Conservation (phyloP, 2,888 invertebrate genomes). For the Crocallis elinguaria region DNA sequence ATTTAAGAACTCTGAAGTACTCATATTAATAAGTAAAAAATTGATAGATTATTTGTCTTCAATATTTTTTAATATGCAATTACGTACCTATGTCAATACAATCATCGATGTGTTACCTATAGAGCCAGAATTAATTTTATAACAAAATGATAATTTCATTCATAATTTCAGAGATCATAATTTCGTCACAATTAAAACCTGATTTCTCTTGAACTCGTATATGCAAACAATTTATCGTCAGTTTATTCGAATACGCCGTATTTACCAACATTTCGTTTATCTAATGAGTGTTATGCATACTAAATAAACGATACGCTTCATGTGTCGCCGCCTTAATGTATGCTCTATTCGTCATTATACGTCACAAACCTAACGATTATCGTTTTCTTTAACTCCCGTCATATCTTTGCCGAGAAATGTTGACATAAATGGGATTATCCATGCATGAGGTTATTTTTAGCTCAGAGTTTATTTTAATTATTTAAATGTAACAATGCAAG, state of each 20-base stretch:
- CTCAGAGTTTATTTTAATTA: neutral
- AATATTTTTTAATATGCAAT: too few species aligned
- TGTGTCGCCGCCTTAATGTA: neutral
- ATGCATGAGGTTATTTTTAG: constrained; percentile 22
- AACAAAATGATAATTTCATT: too few species aligned
- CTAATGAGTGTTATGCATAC: constrained; percentile 12
- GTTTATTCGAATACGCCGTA: neutral
- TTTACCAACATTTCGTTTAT: constrained; percentile 4
- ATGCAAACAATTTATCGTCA: neutral
- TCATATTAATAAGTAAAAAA: too few species aligned
- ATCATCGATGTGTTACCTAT: too few species aligned
- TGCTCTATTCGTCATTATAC: constrained; percentile 23
- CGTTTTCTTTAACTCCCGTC: constrained; percentile 2
- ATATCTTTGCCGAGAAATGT: constrained; percentile 5
- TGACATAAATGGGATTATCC: constrained; percentile 27
- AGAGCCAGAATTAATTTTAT: too few species aligned
- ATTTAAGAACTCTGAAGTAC: too few species aligned
- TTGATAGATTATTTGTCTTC: too few species aligned
- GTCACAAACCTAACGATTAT: constrained; percentile 12
- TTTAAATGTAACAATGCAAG: too few species aligned
- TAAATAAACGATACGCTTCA: constrained; percentile 16
- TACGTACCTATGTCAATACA: too few species aligned
- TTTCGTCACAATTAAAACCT: too few species aligned
- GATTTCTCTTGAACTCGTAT: neutral
- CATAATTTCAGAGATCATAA: too few species aligned